Percentiles rank a stretch among this genome's conserved stretches.
Conservation (phyloP, 2,113 vertebrate species). For the Brachyhypopomus occidentalis region DNA sequence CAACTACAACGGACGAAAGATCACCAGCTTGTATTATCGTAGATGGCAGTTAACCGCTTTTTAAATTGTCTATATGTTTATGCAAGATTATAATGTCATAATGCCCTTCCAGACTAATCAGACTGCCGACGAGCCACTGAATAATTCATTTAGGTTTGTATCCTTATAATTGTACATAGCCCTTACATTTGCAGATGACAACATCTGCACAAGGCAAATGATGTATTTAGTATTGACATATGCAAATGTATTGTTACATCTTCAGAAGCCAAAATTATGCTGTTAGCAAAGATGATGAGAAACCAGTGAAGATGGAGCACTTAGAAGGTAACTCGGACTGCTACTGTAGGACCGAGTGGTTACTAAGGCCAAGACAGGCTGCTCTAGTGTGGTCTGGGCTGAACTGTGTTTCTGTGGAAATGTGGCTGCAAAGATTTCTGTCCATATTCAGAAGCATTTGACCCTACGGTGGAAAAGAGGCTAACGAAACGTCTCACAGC, state of each 20-base stretch:
- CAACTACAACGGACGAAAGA: background rate
- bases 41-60: background rate
- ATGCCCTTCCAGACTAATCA: background rate
- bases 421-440: too few species aligned
- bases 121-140: background rate
- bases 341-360: too few species aligned
- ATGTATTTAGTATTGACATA: background rate
- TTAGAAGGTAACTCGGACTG: slow-evolving; percentile 19
- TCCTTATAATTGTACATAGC: background rate
- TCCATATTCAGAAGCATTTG: too few species aligned
- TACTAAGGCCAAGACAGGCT: too few species aligned
- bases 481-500: too few species aligned
- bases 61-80: background rate
- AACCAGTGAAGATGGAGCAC: background rate
- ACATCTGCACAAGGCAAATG: background rate
- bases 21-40: background rate
- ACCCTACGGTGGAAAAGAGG: too few species aligned
- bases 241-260: background rate
- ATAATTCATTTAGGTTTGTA: slow-evolving; percentile 2
- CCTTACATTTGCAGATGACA: background rate
- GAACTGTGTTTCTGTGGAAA: too few species aligned
- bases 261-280: background rate
- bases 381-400: too few species aligned
- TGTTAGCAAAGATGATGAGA: slow-evolving; percentile 4
- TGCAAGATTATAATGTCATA: background rate